Evolutionary conservation across 2,797 vertebrate species (phyloP), one percentile per base, ranked within the genome.

Genomic region (Microhierax caerulescens): DNA sequence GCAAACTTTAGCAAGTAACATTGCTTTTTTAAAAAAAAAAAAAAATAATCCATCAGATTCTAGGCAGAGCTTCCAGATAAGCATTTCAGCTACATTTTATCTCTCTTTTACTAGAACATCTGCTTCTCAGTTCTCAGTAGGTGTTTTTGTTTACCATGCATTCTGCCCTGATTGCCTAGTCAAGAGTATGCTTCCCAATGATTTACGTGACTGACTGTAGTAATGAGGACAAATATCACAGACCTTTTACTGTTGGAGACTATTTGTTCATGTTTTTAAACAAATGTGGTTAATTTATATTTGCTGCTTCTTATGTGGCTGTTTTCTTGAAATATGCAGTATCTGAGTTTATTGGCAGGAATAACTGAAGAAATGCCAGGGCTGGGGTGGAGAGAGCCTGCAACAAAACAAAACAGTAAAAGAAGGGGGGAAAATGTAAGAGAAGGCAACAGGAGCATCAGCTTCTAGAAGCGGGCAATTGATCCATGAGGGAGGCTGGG

Each of bases 21-120:
- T 21, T 9, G 17, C 16, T 43, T 67, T 0, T 15, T 30, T 13
- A 6, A 14, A 14, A 39, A 39, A 39, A 39, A 39, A 39, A 12
- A 39, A 14, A 37, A 37, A 37, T 11, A 23, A 85, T 75, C 28
- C 16, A 36, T 89, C 24, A 64, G 54, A 70, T 94, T 82, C 36
- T 32, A 82, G 59, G 57, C 37, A 81, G 83, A 79, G 50, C 67
- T 94, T 95, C 36, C 56, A 78, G 69, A 78, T 81, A 86, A 94
- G 32, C 24, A 53, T 80, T 91, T 83, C 24, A 80, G 59, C 65
- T 65, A 30, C 0, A 0, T 70, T 88, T 93, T 95, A 39, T 92
- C 43, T 95, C 56, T 86, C 21, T 79, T 36, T 78, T 48, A 34
- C 37, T 47, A 76, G 83, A 84, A 92, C 85, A 94, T 86, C 80